Evolutionary conservation across 2,113 vertebrate species (phyloP).

Genomic region (Fregata magnificens): DNA sequence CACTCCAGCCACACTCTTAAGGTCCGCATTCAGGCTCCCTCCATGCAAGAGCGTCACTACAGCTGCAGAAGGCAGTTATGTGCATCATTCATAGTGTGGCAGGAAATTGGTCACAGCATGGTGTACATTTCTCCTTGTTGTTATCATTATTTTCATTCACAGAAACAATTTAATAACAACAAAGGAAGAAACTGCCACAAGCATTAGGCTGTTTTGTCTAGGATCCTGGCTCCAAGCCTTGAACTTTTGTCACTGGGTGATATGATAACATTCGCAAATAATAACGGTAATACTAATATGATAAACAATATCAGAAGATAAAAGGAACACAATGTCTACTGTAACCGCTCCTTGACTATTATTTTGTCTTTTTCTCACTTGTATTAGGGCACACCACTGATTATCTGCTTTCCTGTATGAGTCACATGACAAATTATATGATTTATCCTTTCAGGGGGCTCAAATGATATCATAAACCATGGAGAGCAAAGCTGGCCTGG

Average conservation of each 20-base stretch:
- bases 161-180: conserved; percentile 37
- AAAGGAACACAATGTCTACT: background rate
- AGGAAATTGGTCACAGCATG: conserved; percentile 36
- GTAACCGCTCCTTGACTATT: background rate
- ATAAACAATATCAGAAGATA: conserved; percentile 21
- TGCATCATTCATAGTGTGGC: background rate
- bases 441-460: background rate
- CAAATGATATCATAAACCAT: background rate
- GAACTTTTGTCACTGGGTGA: conserved; percentile 2
- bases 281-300: background rate
- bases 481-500: background rate
- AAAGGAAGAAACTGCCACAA: conserved; percentile 33
- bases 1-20: background rate
- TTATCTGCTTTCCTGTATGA: conserved; percentile 37
- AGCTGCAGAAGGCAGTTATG: background rate
- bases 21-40: background rate
- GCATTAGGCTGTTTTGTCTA: conserved; percentile 27
- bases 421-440: background rate
- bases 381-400: background rate
- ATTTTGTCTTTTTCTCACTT: conserved; percentile 52
- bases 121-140: background rate
- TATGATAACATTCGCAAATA: conserved; percentile 21
- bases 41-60: background rate
- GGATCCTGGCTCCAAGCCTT: background rate
- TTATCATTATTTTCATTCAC: conserved; percentile 18